phyloP scores from a whole-genome alignment of 2,113 vertebrate species.

The Myxocyprinus asiaticus region DNA sequence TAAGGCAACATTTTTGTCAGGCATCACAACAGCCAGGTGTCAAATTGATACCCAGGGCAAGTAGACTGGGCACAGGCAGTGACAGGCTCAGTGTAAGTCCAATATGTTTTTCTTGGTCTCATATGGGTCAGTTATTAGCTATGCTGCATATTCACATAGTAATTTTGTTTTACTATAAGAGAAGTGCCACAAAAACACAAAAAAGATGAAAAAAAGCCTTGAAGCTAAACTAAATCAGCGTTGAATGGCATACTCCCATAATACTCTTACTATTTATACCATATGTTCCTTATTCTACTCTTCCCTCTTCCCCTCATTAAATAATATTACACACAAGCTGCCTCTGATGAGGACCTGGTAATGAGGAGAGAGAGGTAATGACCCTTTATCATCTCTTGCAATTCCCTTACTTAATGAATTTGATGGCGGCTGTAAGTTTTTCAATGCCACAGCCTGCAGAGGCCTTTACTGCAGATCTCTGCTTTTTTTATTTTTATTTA shows the following conservation, averaged over 20 bases:
- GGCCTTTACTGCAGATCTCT: constrained; percentile 20
- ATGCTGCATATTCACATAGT: no score
- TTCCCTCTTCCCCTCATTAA: constrained; percentile 63
- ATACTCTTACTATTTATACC: constrained; percentile 14
- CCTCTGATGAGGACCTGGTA: constrained; percentile 71
- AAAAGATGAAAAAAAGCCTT: background rate
- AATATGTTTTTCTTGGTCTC: background rate
- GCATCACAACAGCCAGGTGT: constrained; percentile 9
- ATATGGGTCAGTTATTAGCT: background rate
- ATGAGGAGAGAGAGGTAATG: constrained; percentile 74
- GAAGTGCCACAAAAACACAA: background rate
- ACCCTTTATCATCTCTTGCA: constrained; percentile 74
- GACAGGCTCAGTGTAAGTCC: background rate
- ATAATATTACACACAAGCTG: constrained; percentile 68
- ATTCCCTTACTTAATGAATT: constrained; percentile 67
- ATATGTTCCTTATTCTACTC: constrained; percentile 38
- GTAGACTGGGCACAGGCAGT: background rate
- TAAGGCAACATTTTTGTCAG: constrained; percentile 8
- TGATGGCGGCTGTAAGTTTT: constrained; percentile 42
- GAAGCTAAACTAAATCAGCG: constrained; percentile 20
- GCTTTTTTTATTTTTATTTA: no score
- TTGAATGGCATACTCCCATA: no score
- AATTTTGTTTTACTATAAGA: no score
- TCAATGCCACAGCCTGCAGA: constrained; percentile 5
- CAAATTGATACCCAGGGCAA: background rate